Conservation (phyloP, 1,140 invertebrate genomes). For the Orius insidiosus region DNA sequence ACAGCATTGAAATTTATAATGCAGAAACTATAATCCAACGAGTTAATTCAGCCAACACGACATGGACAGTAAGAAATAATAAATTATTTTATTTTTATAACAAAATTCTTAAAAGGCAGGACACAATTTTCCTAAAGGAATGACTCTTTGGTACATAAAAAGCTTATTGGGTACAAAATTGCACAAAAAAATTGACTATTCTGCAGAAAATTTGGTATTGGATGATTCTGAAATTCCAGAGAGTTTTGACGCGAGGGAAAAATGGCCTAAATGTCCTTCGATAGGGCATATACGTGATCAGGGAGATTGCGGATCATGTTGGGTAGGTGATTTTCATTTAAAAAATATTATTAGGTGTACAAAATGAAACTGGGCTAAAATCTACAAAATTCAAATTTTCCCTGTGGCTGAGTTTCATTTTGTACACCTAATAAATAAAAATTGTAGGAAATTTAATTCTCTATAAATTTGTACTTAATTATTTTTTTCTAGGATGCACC, state of each 20-base stretch:
- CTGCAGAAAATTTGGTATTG: not conserved
- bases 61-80: conserved; percentile 4
- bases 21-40: not conserved
- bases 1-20: not conserved
- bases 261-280: conserved; percentile 71
- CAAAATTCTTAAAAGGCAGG: conserved; percentile 2
- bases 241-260: conserved; percentile 56
- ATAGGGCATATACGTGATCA: conserved; percentile 61
- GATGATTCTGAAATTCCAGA: conserved; percentile 34
- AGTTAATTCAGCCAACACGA: conserved; percentile 1
- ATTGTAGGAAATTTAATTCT: too few relatives aligned
- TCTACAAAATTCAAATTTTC: too few relatives aligned
- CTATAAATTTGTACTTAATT: too few relatives aligned
- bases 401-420: too few relatives aligned
- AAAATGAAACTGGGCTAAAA: too few relatives aligned
- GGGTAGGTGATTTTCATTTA: too few relatives aligned
- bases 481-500: too few relatives aligned
- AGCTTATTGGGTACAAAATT: not conserved
- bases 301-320: conserved; percentile 50
- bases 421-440: too few relatives aligned
- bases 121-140: not conserved
- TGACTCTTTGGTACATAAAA: not conserved
- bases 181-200: not conserved
- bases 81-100: not conserved
- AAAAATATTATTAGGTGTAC: too few relatives aligned